A percentile compares a stretch with the other conserved stretches of the same genome.
Evolutionary conservation across 53 echinoderm and acorn worm genomes (phyloP).

Genomic region (Actinopyga echinites): DNA sequence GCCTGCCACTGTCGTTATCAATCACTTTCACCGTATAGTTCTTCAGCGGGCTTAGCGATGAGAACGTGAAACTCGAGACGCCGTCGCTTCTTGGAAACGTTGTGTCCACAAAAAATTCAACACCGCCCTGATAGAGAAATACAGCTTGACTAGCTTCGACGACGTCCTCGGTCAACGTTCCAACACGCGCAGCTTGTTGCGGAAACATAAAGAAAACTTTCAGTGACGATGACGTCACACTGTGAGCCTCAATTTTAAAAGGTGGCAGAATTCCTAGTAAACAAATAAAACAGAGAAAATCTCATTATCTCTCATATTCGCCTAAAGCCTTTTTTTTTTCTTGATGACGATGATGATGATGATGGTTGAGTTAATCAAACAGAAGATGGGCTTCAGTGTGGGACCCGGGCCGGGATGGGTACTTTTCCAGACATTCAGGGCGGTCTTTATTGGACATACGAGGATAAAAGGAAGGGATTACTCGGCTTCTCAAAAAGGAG

Average conservation of each 20-base stretch:
- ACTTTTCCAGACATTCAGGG: too few relatives aligned
- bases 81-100: not conserved
- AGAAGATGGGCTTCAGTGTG: too few relatives aligned
- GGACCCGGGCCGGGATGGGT: too few relatives aligned
- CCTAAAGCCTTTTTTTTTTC: too few relatives aligned
- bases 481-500: too few relatives aligned
- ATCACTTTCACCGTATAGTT: conserved; percentile 55
- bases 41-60: conserved; percentile 27
- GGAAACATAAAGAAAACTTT: conserved; percentile 14
- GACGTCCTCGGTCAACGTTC: not conserved
- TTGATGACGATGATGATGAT: too few relatives aligned
- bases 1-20: conserved; percentile 51
- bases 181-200: not conserved
- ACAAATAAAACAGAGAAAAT: conserved; percentile 48
- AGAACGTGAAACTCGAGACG: conserved; percentile 23
- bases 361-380: too few relatives aligned
- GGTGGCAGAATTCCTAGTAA: conserved; percentile 43
- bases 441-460: too few relatives aligned
- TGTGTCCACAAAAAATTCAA: not conserved
- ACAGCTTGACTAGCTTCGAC: conserved; percentile 4
- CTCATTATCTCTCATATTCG: too few relatives aligned
- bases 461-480: too few relatives aligned
- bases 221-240: not conserved
- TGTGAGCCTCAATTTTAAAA: conserved; percentile 13
- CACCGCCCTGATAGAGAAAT: not conserved